Evolutionary conservation across 2,888 invertebrate species (phyloP).

Genomic region (Elegia similella): DNA sequence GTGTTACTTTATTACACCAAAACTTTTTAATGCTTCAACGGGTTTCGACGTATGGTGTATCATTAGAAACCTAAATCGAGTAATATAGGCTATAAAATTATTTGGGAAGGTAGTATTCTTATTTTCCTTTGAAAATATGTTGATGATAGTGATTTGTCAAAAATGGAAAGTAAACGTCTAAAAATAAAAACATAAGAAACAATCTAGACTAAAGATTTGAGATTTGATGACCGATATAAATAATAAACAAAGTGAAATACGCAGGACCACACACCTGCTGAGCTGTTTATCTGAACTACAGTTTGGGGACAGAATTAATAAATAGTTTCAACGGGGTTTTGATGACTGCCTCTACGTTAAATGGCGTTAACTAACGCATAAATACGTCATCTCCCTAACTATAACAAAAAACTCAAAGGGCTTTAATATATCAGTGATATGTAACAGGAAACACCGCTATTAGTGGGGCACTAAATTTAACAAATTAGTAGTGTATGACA

Average conservation of each 20-base stretch:
- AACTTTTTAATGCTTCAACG: too few species aligned
- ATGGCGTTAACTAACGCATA: conserved; percentile 70
- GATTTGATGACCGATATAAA: conserved; percentile 16
- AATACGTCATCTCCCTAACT: conserved; percentile 56
- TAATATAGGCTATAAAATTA: too few species aligned
- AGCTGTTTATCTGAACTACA: conserved; percentile 21
- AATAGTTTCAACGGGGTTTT: conserved; percentile 59
- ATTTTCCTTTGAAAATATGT: too few species aligned
- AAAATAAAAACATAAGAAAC: too few species aligned
- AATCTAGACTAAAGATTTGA: not conserved
- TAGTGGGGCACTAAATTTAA: conserved; percentile 73
- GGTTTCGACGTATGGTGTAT: too few species aligned
- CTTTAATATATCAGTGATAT: conserved; percentile 61
- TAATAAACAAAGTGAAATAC: conserved; percentile 33
- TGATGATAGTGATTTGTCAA: not conserved
- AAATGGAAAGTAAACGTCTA: too few species aligned
- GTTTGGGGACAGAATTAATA: conserved; percentile 45
- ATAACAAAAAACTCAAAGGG: conserved; percentile 44
- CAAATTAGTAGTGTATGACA: conserved; percentile 78
- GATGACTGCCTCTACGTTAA: conserved; percentile 57
- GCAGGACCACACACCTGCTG: conserved; percentile 58
- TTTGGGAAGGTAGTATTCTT: too few species aligned
- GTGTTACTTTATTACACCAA: too few species aligned
- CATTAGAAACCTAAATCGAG: too few species aligned
- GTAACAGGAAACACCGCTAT: conserved; percentile 72